phyloP scores from a whole-genome alignment of 2,888 invertebrate genomes.

The Ophonus ardosiacus region DNA sequence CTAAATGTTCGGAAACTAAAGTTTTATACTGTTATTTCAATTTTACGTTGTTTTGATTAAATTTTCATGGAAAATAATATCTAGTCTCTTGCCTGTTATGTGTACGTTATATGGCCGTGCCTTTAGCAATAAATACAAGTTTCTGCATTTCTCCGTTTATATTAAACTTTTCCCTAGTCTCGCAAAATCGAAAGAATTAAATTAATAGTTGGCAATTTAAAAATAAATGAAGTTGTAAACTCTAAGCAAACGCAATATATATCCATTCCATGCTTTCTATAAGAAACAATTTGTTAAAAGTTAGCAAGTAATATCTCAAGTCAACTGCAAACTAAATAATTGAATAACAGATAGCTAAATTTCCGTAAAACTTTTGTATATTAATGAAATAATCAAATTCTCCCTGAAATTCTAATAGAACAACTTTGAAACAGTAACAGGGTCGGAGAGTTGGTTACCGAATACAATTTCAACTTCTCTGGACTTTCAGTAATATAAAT shows the following conservation, averaged over 20 bases:
- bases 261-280: conserved; percentile 23
- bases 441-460: not conserved
- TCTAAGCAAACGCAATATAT: conserved; percentile 16
- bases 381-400: conserved; percentile 38
- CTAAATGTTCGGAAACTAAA: too few relatives aligned
- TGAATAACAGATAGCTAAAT: conserved; percentile 21
- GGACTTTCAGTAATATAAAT: not conserved
- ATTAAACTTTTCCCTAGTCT: not conserved
- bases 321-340: conserved; percentile 48
- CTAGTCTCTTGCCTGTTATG: not conserved
- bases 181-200: not conserved
- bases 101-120: not conserved
- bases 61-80: not conserved
- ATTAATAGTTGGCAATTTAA: conserved; percentile 10
- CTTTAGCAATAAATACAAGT: not conserved
- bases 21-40: too few relatives aligned
- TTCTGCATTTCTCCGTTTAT: not conserved
- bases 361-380: conserved; percentile 38
- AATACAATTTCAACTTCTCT: conserved; percentile 9
- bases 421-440: conserved; percentile 17
- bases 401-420: conserved; percentile 14
- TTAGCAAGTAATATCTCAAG: conserved; percentile 42
- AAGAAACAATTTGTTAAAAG: conserved; percentile 43
- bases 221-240: conserved; percentile 14
- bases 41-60: too few relatives aligned